Evolutionary conservation across 2,113 vertebrate species (phyloP), one percentile per base, ranked within the genome.

Genomic region (Carettochelys insculpta): DNA sequence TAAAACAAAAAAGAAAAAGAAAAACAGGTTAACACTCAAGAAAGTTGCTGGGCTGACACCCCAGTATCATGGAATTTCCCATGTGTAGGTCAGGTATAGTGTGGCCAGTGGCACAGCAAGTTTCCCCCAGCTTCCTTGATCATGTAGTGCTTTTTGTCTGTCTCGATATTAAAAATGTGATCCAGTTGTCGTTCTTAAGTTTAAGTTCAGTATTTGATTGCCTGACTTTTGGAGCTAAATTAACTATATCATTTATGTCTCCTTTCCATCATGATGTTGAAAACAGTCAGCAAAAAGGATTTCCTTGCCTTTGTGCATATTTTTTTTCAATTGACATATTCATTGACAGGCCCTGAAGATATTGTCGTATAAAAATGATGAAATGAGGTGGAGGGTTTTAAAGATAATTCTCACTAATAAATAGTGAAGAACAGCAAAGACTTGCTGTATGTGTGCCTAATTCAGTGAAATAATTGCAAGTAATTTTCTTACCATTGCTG

Each of bases 31-130:
- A 0, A 0, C 16, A 52, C 79, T 93, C 71, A 61, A 79, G 86
- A 77, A 75, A 43, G 47, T 0, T 71, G 75, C 50, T 58, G 65
- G 13, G 77, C 41, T 10, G 45, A 77, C 29, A 51, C 5, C 31
- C 3, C 7, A 34, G 16, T 61, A 7, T 6, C 14, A 38, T 68
- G 61, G 14, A 25, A 43, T 12, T 45, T 73, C 22, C 27, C 54
- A 84, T 85, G 24, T 43, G 52, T 82, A 75, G 92, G 82, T 77
- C 90, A 82, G 90, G 48, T 89, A 9, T 45, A 11, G 31, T 87
- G 80, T 56, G 73, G 77, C 41, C n/a, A 34, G 86, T 45, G 89
- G 51, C 51, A n/a, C 6, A 89, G 82, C 45, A 77, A 34, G 53
- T 52, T 61, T 91, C 92, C 82, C 58, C 80, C 82, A 0, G 0